These are phyloP conservation scores for Lepilemur ruficaudatus DNA, from an alignment of 2,797 vertebrate genomes.

Conservation along the genomic window DNA sequence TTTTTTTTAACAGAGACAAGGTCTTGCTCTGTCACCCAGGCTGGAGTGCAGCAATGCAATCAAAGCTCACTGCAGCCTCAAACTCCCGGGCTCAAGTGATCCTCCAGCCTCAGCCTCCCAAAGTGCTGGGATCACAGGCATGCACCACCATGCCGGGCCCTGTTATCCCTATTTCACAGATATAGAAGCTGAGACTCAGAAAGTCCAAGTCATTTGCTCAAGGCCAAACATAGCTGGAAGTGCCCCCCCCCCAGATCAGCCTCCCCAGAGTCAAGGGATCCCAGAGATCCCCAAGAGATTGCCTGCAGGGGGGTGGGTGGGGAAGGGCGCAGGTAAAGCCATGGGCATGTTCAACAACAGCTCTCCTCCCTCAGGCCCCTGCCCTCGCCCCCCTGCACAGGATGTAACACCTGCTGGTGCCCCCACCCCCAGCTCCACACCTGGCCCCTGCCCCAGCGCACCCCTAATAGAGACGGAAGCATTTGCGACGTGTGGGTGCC, in stretches of 20 bases:
- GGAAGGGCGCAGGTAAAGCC: neutral
- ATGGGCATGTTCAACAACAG: neutral
- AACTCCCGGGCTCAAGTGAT: neutral
- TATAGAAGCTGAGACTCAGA: neutral
- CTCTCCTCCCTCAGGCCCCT: no score
- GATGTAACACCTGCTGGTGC: neutral
- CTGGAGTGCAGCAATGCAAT: neutral
- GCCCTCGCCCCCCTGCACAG: neutral
- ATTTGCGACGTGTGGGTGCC: fast-evolving
- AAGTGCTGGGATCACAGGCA: neutral
- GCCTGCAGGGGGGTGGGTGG: fast-evolving
- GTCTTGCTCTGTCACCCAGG: neutral
- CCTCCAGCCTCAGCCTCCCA: neutral
- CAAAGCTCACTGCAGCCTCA: neutral
- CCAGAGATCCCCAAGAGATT: neutral
- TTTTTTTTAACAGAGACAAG: neutral
- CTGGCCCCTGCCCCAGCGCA: neutral
- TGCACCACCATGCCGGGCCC: no score
- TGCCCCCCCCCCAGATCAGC: neutral
- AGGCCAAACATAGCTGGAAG: neutral
- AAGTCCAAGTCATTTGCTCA: neutral
- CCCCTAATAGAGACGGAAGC: neutral
- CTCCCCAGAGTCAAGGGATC: neutral
- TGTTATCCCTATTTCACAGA: neutral
- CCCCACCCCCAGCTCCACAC: no score